Evolutionary conservation across 2,113 vertebrate genomes (phyloP), one percentile per base, ranked within the genome.

Genomic region (Gobius niger): DNA sequence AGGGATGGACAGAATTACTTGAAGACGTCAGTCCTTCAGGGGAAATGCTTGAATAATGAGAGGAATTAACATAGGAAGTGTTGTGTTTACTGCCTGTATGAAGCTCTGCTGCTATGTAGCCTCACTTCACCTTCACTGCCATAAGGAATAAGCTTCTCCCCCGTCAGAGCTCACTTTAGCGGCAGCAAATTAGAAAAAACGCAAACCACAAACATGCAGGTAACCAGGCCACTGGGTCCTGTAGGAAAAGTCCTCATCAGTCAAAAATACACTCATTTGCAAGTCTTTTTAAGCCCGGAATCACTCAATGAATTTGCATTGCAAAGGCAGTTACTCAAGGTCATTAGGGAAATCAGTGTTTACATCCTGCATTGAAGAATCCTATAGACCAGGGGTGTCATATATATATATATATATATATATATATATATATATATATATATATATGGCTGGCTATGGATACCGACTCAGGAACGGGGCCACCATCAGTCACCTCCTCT

Each of bases 1-100:
- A 82, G 50, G 51, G 72, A 82, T 78, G 61, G 60, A 68, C 73
- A 53, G 72, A 75, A 63, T 51, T 61, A 70, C 51, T 49, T 5
- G 13, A 52, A 57, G 16, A 5, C 16, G 40, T 71, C 57, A 40
- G 75, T 42, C 59, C 59, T 24, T 44, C 9, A 44, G 54, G 42
- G 47, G 44, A 61, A 47, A 67, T 65, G 40, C 61, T 56, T 75
- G 70, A 82, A 62, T 47, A 69, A 80, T 73, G 69, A 61, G 47
- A 53, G 24, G 19, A 63, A 82, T 73, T 68, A 76, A 18, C 72
- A 70, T 71, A 50, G 19, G 44, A 47, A 47, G 44, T 63, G 60
- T 63, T 63, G 44, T 47, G 61, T 47, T 57, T 46, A 69, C 59
- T 50, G 34, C 47, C 46, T 63, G 46, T 18, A 63, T 47, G 61